Percentiles rank a stretch among this genome's conserved stretches.
phyloP scores from a whole-genome alignment of 2,888 invertebrate species.

The Endomychus coccineus region DNA sequence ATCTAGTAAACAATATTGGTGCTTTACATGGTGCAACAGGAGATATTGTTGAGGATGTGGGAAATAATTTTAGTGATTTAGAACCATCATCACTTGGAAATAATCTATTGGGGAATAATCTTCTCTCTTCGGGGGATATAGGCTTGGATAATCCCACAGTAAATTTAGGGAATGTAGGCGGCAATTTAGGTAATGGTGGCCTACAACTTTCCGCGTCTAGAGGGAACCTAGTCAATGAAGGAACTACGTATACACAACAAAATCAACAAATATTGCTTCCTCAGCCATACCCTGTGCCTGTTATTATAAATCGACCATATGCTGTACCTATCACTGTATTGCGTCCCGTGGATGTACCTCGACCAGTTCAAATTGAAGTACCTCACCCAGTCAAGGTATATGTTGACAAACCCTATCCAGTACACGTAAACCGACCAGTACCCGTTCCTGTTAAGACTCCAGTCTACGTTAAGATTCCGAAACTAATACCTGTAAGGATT shows the following conservation, averaged over 20 bases:
- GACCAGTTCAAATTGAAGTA: constrained; percentile 33
- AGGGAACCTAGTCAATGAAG: no score
- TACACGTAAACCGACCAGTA: constrained; percentile 31
- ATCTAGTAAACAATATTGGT: no score
- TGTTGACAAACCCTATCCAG: constrained; percentile 31
- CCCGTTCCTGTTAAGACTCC: constrained; percentile 32
- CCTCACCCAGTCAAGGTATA: constrained; percentile 34
- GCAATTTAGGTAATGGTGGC: no score
- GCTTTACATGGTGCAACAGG: no score
- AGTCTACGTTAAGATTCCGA: constrained; percentile 33
- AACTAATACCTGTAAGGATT: constrained; percentile 32
- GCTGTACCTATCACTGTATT: constrained; percentile 33
- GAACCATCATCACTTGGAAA: no score
- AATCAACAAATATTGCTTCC: constrained; percentile 29
- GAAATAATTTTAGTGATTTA: no score
- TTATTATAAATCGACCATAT: constrained; percentile 29
- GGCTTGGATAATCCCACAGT: no score
- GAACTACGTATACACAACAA: constrained; percentile 32
- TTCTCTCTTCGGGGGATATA: no score
- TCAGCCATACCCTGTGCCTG: constrained; percentile 33
- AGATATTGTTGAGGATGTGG: no score
- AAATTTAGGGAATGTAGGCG: no score
- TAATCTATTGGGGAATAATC: no score
- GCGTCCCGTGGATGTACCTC: constrained; percentile 32
- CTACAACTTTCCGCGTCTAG: no score